Evolutionary conservation across 1,140 invertebrate genomes (phyloP).

Genomic region (Drosophila tropicalis): DNA sequence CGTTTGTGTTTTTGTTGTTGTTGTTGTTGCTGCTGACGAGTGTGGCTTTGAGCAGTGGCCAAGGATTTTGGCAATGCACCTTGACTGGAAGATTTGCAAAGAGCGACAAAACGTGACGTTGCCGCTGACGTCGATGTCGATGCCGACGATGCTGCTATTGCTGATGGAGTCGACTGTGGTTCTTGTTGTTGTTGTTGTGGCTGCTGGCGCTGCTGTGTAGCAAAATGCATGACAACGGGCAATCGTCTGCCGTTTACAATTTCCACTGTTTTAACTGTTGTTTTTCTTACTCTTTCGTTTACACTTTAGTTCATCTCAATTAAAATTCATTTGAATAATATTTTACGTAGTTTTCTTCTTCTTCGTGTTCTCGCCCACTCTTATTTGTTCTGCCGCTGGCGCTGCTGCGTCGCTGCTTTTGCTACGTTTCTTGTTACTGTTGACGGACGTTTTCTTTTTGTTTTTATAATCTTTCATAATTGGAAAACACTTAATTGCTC

Average conservation of each 20-base stretch:
- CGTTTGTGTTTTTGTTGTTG: constrained; percentile 62
- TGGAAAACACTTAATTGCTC: constrained; percentile 23
- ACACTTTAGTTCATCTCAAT: constrained; percentile 11
- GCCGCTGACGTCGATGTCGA: constrained; percentile 16
- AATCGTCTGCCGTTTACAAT: constrained; percentile 43
- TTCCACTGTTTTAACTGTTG: constrained; percentile 16
- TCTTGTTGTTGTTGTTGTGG: constrained; percentile 44
- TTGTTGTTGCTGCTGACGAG: constrained; percentile 49
- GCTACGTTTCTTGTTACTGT: constrained; percentile 51
- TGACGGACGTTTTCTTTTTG: constrained; percentile 62
- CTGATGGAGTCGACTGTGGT: constrained; percentile 47
- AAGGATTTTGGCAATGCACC: constrained; percentile 70
- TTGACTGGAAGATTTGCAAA: constrained; percentile 71
- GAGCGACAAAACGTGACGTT: constrained; percentile 54
- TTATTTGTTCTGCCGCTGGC: constrained; percentile 29
- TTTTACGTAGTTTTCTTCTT: constrained; percentile 29
- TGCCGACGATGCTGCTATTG: constrained; percentile 44
- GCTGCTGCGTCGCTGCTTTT: constrained; percentile 13
- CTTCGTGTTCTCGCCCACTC: constrained; percentile 17
- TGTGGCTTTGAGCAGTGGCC: constrained; percentile 66
- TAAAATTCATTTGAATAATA: constrained; percentile 23
- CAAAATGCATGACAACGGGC: constrained; percentile 78
- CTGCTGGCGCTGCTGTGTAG: constrained; percentile 71
- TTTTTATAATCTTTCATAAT: constrained; percentile 59
- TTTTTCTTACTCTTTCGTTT: constrained; percentile 30